Base-by-base conservation (phyloP, 2,888 invertebrate genomes). In the Drosophila leonis region DNA sequence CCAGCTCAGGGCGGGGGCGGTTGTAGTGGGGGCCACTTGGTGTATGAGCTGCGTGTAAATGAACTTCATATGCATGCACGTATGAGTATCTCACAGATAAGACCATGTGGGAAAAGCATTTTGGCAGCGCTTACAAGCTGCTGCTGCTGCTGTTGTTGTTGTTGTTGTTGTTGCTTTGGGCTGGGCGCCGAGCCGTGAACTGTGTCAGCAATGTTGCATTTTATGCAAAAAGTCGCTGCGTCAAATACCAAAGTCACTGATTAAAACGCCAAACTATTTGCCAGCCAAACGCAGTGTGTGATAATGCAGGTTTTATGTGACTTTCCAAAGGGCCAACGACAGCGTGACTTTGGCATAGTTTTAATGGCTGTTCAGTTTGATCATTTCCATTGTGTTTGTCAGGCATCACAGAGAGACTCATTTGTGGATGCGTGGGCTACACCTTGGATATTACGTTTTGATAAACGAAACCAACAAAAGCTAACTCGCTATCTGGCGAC, bases 341-440 rank as follows among this genome's bases (percentile, higher is more conserved):
- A 75, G 79, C 78, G 61, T 84, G 84, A 88, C 84, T 84, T 84
- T 84, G 88, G 84, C 86, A 88, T 83, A 84, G 72, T 88, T 88
- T 74, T 73, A 72, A 73, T 76, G 72, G 72, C 80, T 72, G 51
- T 41, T 46, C 75, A 67, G 51, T 52, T 61, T 65, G 60, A 46
- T 65, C 61, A 64, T 65, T 54, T 49, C 29, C 64, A 74, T 60
- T 61, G 65, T 49, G 41, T 42, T 24, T 24, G 31, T 39, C 44
- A 24, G 12, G n/a, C 27, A 52, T 10, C 24, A 55, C 42, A 52
- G 4, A 49, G 55, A 52, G 64, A 70, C 64, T 62, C 62, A 66
- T 55, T 65, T 63, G 46, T 52, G 27, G 35, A 37, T 63, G 68
- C 72, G 66, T 75, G 62, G 86, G 81, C 69, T 61, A 66, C 49